Evolutionary conservation across 2,888 invertebrate genomes (phyloP).

Genomic region (Horisme vitalbata): DNA sequence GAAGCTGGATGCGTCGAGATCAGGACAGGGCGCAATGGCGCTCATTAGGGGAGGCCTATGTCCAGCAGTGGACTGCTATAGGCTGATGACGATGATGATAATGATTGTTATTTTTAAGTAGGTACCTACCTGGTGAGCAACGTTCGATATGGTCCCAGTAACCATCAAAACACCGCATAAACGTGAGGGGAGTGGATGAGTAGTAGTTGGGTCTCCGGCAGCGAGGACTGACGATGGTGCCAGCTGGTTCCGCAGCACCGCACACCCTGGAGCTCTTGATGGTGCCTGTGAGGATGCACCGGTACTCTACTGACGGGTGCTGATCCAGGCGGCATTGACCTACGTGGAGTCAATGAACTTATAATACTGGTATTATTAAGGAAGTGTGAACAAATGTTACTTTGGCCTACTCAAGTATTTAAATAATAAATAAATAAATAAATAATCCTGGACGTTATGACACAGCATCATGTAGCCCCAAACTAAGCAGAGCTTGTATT

Average conservation of each 20-base stretch:
- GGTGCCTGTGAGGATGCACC: constrained; percentile 4
- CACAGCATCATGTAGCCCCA: too few relatives aligned
- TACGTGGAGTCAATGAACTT: background rate
- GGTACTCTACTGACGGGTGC: constrained; percentile 20
- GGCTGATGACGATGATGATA: too few relatives aligned
- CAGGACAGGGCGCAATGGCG: too few relatives aligned
- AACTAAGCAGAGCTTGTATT: too few relatives aligned
- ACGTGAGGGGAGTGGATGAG: constrained; percentile 1
- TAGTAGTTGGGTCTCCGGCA: constrained; percentile 26
- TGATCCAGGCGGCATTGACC: constrained; percentile 15
- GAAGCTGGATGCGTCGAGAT: too few relatives aligned
- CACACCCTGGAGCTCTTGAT: constrained; percentile 13
- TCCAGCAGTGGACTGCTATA: too few relatives aligned
- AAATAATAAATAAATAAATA: too few relatives aligned
- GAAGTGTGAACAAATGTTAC: too few relatives aligned
- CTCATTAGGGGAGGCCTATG: too few relatives aligned
- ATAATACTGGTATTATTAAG: background rate
- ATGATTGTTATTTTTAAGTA: too few relatives aligned
- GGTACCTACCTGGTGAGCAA: constrained; percentile 29
- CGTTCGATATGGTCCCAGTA: constrained; percentile 24
- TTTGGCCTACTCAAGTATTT: too few relatives aligned
- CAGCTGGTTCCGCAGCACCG: constrained; percentile 9
- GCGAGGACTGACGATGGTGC: constrained; percentile 18
- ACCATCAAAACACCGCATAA: constrained; percentile 32
- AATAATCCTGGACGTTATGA: too few relatives aligned